Base-by-base conservation (phyloP, 2,113 vertebrate genomes). In the Ranitomeya imitator region DNA sequence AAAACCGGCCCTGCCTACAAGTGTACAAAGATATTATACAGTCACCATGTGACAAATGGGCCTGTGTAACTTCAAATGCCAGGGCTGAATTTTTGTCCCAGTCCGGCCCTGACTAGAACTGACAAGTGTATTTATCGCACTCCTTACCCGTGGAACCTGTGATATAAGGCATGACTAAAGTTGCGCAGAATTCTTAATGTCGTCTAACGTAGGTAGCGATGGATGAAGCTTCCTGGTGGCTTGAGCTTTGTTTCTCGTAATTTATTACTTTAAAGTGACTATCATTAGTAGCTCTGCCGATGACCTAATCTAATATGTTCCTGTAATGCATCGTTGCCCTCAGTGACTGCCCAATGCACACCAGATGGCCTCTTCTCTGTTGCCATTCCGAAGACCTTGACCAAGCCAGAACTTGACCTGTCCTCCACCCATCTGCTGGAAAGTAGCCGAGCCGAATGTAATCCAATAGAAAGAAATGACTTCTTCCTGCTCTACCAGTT, bases 321-420 rank as follows among this genome's bases (percentile, higher is more conserved):
- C 13, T 71, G 4, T 71, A 9, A 57, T 26, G n/a, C 14, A 2
- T 4, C 31, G 6, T 45, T 11, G 0, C 57, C 82, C 12, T 12
- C 67, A 94, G 92, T 94, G 85, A 94, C 93, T 26, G 90, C 92
- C 9, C 92, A 19, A 0, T 94, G 93, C 37, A 90, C 90, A 16
- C 77, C 18, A 52, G 92, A 91, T 19, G 92, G 92, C 2, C 80
- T 69, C 45, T 93, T 94, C 89, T 91, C 89, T 59, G 79, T 93
- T 2, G 91, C 88, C 0, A 9, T 94, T 19, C 91, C 94, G 89
- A 45, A 3, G 59, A 86, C 91, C 1, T 85, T 90, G 61, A 92
- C 91, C 51, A 31, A 67, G 0, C 92, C 93, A 0, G 89, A 91
- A 0, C 1, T 94, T 81, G 77, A 63, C 23, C 83, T 92, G 90